A percentile compares a stretch with the other conserved stretches of the same genome.
phyloP scores from a whole-genome alignment of 1,140 invertebrate genomes.

The Nebria ingens region DNA sequence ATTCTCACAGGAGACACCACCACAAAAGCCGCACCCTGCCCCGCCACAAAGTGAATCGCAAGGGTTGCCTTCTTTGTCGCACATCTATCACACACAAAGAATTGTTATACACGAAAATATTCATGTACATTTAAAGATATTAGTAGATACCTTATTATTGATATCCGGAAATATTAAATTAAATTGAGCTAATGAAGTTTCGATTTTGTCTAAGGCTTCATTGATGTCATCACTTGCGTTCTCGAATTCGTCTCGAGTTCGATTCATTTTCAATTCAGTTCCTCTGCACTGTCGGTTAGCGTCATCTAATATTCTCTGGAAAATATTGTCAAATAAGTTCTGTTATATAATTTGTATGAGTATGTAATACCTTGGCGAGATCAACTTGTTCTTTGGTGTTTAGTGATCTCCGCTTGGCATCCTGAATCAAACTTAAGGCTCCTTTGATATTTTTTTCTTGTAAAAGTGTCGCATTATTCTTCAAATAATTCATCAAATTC shows the following conservation, averaged over 20 bases:
- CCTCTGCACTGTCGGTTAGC: slow-evolving; percentile 73
- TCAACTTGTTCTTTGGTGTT: slow-evolving; percentile 45
- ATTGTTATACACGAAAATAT: no score
- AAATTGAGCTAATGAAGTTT: slow-evolving; percentile 53
- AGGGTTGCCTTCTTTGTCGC: slow-evolving; percentile 72
- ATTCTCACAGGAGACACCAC: slow-evolving; percentile 77
- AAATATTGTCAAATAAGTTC: no score
- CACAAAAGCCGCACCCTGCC: slow-evolving; percentile 85
- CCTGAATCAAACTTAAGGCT: slow-evolving; percentile 77
- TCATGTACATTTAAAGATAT: not conserved
- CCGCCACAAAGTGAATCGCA: slow-evolving; percentile 90
- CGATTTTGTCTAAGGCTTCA: slow-evolving; percentile 52
- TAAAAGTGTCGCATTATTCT: slow-evolving; percentile 77
- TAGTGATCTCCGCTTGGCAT: slow-evolving; percentile 42
- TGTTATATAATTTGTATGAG: slow-evolving; percentile 32
- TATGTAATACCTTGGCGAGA: slow-evolving; percentile 46
- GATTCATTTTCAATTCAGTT: slow-evolving; percentile 67
- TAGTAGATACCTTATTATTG: slow-evolving; percentile 48
- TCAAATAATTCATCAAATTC: slow-evolving; percentile 59
- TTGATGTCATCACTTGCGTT: slow-evolving; percentile 58
- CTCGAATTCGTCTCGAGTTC: slow-evolving; percentile 57
- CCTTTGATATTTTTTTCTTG: slow-evolving; percentile 93
- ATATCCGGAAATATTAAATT: slow-evolving; percentile 67
- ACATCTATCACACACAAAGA: slow-evolving; percentile 62
- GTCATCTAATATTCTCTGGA: slow-evolving; percentile 48